These are phyloP conservation scores for Myiotriccus ornatus DNA, from an alignment of 2,797 vertebrate genomes.

Conservation along the genomic window DNA sequence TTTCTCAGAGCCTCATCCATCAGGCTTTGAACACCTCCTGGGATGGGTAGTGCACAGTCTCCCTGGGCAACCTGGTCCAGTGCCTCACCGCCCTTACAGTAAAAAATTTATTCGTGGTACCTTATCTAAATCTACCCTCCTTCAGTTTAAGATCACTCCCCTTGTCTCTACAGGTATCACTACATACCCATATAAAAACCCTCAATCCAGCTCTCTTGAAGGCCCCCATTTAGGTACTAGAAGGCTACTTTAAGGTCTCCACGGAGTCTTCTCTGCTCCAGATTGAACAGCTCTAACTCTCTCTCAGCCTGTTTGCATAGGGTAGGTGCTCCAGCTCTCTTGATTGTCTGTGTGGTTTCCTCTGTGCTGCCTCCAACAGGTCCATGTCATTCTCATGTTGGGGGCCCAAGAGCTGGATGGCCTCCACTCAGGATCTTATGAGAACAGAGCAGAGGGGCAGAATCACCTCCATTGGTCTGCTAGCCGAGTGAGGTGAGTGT, in stretches of 20 bases:
- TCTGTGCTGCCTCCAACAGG: neutral
- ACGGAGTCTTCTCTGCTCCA: neutral
- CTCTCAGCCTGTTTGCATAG: neutral
- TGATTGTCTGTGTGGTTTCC: neutral
- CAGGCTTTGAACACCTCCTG: neutral
- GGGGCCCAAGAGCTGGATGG: neutral
- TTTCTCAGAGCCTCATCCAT: neutral
- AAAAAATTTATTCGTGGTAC: neutral
- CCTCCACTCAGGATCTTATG: neutral
- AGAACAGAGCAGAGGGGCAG: neutral
- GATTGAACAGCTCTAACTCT: neutral
- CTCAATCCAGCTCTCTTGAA: neutral
- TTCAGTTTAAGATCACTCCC: neutral
- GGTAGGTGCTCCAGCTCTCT: neutral
- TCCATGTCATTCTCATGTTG: neutral
- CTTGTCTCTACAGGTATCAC: neutral
- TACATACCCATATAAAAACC: neutral
- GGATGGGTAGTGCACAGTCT: too few species aligned
- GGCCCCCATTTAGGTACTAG: neutral
- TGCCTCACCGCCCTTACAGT: neutral
- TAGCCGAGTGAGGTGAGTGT: neutral
- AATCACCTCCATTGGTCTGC: neutral
- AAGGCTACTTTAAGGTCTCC: neutral
- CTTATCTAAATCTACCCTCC: neutral
- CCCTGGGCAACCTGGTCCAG: neutral